Base-by-base conservation (phyloP, 1,140 invertebrate species). In the Drosophila funebris region DNA sequence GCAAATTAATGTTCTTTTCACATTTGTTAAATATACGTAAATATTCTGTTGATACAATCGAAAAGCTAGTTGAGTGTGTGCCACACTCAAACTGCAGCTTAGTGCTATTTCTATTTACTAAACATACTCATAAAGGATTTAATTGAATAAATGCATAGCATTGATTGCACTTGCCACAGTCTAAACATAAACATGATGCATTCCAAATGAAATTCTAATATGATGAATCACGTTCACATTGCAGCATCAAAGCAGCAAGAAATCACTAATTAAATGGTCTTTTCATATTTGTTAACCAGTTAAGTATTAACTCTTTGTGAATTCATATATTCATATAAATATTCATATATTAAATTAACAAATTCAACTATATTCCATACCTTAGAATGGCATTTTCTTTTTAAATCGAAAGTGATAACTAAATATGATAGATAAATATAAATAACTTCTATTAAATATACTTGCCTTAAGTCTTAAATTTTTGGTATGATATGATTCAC, bases 401-500 rank as follows among this genome's bases (percentile, higher is more conserved):
- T n/a, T n/a, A n/a, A n/a, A 22, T 22, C 4, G 22, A 22, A 22
- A 22, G n/a, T n/a, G n/a, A n/a, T n/a, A 22, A 22, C 22, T 22
- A 22, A 22, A 22, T 22, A 22, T 22, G 22, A 5, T 5, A 5
- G 24, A 27, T 27, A 27, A n/a, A n/a, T n/a, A n/a, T n/a, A n/a
- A n/a, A n/a, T n/a, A n/a, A n/a, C n/a, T n/a, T 27, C 24, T 27
- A 27, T 27, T 27, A 36, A 36, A 36, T 36, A 3, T 13, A 36
- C 11, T n/a, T 41, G n/a, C n/a, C 4, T 43, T 3, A 14, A n/a
- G n/a, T 33, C 3, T 54, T 22, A 3, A n/a, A 36, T 22, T 24
- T 39, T 39, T 54, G 18, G 3, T 37, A n/a, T 18, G 6, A 56
- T 13, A 9, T 64, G 50, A 64, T 44, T 64, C 62, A 63, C 36